Base-by-base conservation (phyloP, 2,113 vertebrate species). In the Athene noctua region DNA sequence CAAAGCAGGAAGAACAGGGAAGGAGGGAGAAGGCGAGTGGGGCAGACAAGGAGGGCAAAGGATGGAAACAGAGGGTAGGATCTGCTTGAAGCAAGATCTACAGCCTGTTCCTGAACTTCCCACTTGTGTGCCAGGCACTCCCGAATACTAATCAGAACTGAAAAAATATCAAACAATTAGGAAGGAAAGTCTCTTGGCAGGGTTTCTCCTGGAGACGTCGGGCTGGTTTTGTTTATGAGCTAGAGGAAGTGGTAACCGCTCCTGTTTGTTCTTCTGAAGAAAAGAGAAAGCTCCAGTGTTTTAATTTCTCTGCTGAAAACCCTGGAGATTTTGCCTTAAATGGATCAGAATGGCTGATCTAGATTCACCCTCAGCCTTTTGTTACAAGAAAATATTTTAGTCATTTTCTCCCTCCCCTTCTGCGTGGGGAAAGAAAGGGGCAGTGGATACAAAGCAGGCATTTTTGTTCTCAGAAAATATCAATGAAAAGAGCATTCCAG, bases 191-290 rank as follows among this genome's bases (percentile, higher is more conserved):
- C 95, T 97, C 77, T 91, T 97, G 97, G 97, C 97, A 95, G 88
- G 82, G 92, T 49, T 97, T 65, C 96, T 97, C 87, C 94, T 94
- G 96, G 96, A 96, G 96, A 95, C 80, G 36, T 88, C 70, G 82
- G 87, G 95, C 94, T 96, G 95, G 96, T 96, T 97, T 97, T 97
- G 97, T 97, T 97, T 96, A 79, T 40, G 95, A 96, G 96, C 87
- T 42, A 57, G 96, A 97, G 97, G 97, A 97, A 97, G 96, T 95
- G 96, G 97, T 92, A 97, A 97, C 96, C n/a, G 94, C 97, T 97
- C 96, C 97, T 96, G 97, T 97, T 97, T 97, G 97, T 97, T 97
- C 97, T 97, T 70, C 80, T 51, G 88, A 86, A 95, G 88, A 95
- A 78, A 95, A 94, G 95, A 96, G 92, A 94, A 47, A 95, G 95